Evolutionary conservation across 2,888 invertebrate species (phyloP), one percentile per base, ranked within the genome.

Genomic region (Oscheius onirici): DNA sequence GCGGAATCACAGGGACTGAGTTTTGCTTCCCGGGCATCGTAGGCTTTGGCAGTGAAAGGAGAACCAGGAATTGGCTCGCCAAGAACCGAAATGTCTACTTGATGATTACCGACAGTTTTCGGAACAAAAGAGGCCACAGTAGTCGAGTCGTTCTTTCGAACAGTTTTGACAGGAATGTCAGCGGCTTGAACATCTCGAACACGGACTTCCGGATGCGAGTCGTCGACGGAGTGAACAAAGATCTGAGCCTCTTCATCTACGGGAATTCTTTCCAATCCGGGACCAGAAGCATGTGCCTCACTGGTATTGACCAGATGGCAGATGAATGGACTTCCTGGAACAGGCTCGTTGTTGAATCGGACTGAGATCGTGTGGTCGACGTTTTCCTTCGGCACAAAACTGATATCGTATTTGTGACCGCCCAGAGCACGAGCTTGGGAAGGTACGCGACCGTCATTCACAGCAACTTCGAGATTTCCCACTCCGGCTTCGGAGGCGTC

Each of bases 401-500:
- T 80, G 73, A 87, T 88, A 63, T 87, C 88, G 73, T 87, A 87
- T 87, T 84, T 83, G 75, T 87, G 87, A 34, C 95, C 95, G 40
- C 97, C 97, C 88, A 96, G 95, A 0, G 95, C 95, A 87, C 96
- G 95, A 13, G 96, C 96, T 26, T 95, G 95, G 0, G 96, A 96
- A 0, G 97, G 95, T 41, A 97, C 96, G 74, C 95, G 92, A 0
- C 97, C 97, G 8, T 96, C 95, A 87, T 99, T 97, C 34, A 99
- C 97, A 0, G 96, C 95, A 72, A 99, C 97, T 89, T 99, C 97
- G 52, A 99, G 90, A 89, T 99, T 97, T 24, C 99, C 99, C 0
- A 97, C 95, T 20, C 97, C 99, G 3, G 97, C 97, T 89, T 95
- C 94, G 87, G 95, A 94, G 15, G 97, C 97, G 89, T 99, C 97